Conservation (phyloP, 2,797 vertebrate species). For the Limnodromus scolopaceus region DNA sequence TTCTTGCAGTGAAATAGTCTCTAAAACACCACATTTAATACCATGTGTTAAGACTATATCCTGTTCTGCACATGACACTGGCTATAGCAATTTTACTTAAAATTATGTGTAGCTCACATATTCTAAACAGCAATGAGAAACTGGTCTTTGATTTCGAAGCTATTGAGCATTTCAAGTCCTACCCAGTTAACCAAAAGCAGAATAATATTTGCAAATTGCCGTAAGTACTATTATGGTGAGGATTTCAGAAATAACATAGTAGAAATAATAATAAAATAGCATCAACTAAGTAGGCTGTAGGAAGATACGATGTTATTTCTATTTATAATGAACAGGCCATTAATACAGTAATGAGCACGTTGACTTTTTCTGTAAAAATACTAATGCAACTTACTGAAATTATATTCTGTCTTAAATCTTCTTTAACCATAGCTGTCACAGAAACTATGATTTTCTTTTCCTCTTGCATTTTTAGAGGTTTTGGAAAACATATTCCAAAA, state of each 20-base stretch:
- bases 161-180: neutral
- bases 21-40: neutral
- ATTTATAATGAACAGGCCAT: neutral
- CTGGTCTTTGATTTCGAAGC: neutral
- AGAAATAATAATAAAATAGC: neutral
- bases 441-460: neutral
- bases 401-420: neutral
- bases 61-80: neutral
- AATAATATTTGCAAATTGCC: neutral
- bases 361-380: neutral
- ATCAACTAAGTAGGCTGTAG: neutral
- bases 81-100: neutral
- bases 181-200: neutral
- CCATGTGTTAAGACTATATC: neutral
- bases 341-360: neutral
- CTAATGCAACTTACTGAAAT: neutral
- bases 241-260: neutral
- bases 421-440: neutral
- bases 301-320: neutral
- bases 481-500: neutral
- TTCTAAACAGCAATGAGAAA: slow-evolving; percentile 14
- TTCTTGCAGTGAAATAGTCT: neutral
- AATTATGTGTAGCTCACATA: neutral
- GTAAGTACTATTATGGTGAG: neutral
- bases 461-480: neutral